Conservation (phyloP, 2,113 vertebrate species). For the Syrrhaptes paradoxus region DNA sequence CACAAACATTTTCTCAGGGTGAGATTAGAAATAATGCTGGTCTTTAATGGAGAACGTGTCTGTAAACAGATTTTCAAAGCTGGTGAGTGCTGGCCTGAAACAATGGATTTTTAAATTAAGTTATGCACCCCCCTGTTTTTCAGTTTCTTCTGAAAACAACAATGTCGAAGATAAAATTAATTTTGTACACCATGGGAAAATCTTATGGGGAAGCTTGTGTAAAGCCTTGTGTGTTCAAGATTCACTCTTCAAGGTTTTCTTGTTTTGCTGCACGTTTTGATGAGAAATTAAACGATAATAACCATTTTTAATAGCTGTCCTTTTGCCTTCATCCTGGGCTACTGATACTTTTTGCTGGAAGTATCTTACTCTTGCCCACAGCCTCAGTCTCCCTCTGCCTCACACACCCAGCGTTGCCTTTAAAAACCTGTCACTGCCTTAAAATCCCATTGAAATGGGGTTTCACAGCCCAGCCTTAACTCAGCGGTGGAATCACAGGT, state of each 20-base stretch:
- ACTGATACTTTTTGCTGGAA: background rate
- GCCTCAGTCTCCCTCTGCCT: background rate
- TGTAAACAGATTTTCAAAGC: background rate
- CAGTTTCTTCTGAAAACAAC: background rate
- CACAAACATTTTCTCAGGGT: background rate
- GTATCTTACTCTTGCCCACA: background rate
- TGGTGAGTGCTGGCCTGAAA: background rate
- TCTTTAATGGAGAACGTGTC: background rate
- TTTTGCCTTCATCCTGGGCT: background rate
- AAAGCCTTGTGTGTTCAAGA: background rate
- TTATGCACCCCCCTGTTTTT: background rate
- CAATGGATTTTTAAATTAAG: background rate
- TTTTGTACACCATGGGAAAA: background rate
- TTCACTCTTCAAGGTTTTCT: background rate
- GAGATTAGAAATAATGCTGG: background rate
- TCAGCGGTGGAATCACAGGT: background rate
- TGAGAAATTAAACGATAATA: background rate
- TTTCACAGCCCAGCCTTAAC: background rate
- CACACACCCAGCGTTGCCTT: rapidly evolving
- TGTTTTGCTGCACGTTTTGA: background rate
- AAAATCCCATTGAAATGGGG: background rate
- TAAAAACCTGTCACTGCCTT: background rate
- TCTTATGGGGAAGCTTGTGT: background rate
- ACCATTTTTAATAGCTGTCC: background rate
- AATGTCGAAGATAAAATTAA: background rate